phyloP scores from a whole-genome alignment of 1,140 invertebrate genomes.

The Magallana ariakensis region DNA sequence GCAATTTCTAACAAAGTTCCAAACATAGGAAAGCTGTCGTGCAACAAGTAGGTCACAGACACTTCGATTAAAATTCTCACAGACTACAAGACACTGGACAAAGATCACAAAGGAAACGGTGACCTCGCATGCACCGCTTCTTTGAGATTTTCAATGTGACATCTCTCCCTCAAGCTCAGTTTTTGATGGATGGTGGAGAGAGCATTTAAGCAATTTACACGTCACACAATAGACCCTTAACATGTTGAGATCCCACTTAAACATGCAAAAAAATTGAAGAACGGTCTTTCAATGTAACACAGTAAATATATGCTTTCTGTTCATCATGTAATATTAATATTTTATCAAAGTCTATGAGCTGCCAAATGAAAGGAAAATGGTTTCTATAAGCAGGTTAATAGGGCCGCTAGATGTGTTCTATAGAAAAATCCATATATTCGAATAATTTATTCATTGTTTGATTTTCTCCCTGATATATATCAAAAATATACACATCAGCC shows the following conservation, averaged over 20 bases:
- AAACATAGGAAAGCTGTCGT: neutral
- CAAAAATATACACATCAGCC: neutral
- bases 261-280: conserved; percentile 7
- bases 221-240: neutral
- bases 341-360: neutral
- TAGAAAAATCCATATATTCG: neutral
- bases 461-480: conserved; percentile 12
- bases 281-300: neutral
- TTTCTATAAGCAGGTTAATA: neutral
- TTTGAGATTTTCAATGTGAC: neutral
- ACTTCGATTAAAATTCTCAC: conserved; percentile 10
- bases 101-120: neutral
- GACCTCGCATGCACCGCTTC: neutral
- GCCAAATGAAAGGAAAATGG: neutral
- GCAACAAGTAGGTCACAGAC: conserved; percentile 26
- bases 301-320: neutral
- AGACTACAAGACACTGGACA: neutral
- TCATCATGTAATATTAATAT: neutral
- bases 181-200: conserved; percentile 15
- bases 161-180: neutral
- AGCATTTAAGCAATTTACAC: conserved; percentile 19
- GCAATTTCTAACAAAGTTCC: neutral
- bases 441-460: neutral
- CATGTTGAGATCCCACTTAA: neutral
- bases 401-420: neutral